These are phyloP conservation scores for Apis laboriosa DNA, from an alignment of 1,140 invertebrate genomes.

Conservation along the genomic window DNA sequence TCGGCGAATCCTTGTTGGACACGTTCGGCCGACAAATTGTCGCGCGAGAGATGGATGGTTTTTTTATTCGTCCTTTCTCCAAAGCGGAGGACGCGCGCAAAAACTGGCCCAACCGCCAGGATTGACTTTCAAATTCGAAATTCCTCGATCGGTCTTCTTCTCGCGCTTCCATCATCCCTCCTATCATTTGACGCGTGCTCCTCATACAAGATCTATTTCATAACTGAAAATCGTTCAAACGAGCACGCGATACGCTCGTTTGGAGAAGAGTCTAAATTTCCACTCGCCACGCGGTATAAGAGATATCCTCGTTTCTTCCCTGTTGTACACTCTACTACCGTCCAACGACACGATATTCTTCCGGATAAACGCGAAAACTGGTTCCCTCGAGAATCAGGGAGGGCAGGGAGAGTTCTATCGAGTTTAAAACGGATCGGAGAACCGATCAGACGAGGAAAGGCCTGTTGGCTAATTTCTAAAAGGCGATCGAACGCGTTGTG, in stretches of 20 bases:
- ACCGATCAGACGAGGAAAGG: background rate
- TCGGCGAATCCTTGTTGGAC: background rate
- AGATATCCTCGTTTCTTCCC: background rate
- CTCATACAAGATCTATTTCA: background rate
- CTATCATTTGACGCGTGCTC: too few species aligned
- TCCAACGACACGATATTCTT: background rate
- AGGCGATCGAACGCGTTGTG: conserved; percentile 3
- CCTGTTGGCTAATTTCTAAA: conserved; percentile 61
- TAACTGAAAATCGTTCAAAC: background rate
- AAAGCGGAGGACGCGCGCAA: conserved; percentile 4
- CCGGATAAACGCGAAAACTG: conserved; percentile 56
- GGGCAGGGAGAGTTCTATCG: conserved; percentile 2
- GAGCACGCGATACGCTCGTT: conserved; percentile 14
- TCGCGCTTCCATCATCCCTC: too few species aligned
- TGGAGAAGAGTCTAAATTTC: background rate
- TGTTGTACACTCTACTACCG: background rate
- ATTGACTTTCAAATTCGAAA: conserved; percentile 59
- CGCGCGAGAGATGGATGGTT: conserved; percentile 25
- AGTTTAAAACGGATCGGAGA: background rate
- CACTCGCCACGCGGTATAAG: background rate
- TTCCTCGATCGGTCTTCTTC: conserved; percentile 7
- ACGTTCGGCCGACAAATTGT: conserved; percentile 14
- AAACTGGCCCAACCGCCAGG: conserved; percentile 49
- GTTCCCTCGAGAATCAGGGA: conserved; percentile 63
- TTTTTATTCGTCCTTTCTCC: conserved; percentile 23